phyloP scores from a whole-genome alignment of 2,888 invertebrate species.

The Drepanosiphum platanoidis region DNA sequence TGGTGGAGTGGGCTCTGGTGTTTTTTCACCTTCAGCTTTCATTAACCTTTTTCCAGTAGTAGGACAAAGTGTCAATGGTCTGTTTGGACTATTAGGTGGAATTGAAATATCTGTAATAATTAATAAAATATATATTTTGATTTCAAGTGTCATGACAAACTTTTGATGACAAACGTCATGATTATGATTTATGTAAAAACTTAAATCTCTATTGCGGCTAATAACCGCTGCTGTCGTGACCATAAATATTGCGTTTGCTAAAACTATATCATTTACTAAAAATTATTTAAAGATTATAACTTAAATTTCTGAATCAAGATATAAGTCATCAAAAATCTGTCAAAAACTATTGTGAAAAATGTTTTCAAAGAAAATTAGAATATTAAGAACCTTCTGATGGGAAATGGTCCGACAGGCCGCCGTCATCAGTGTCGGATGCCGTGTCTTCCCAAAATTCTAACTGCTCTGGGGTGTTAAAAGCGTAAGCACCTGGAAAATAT shows the following conservation, averaged over 20 bases:
- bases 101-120: constrained; percentile 51
- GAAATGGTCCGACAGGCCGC: constrained; percentile 75
- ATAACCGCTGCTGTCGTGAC: constrained; percentile 61
- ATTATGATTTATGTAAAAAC: constrained; percentile 32
- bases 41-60: constrained; percentile 70
- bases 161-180: constrained; percentile 62
- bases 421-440: constrained; percentile 70
- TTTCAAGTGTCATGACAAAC: constrained; percentile 49
- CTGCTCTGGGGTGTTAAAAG: constrained; percentile 60
- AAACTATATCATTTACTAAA: constrained; percentile 36
- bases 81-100: constrained; percentile 73
- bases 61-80: constrained; percentile 78
- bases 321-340: constrained; percentile 62
- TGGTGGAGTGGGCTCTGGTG: constrained; percentile 70
- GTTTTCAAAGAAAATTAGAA: constrained; percentile 47
- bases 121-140: constrained; percentile 38
- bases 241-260: constrained; percentile 20
- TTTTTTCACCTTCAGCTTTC: constrained; percentile 73
- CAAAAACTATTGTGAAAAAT: constrained; percentile 47
- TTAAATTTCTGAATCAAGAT: constrained; percentile 56
- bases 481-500: constrained; percentile 62
- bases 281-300: background rate
- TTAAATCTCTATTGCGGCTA: constrained; percentile 25
- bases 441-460: constrained; percentile 62
- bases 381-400: constrained; percentile 67